Evolutionary conservation across 2,888 invertebrate species (phyloP).

Genomic region (Tachina lurida): DNA sequence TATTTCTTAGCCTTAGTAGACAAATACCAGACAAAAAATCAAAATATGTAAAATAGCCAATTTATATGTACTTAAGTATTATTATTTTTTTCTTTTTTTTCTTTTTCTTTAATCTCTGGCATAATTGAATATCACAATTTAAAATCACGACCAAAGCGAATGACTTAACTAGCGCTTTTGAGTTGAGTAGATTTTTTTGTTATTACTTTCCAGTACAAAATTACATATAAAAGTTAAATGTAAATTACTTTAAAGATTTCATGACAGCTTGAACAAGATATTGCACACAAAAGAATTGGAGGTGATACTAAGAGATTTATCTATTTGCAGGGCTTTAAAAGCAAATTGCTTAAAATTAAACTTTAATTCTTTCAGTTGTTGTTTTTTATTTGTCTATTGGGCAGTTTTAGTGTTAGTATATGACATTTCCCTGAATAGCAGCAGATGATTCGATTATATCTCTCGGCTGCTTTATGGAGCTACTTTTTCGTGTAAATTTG

Average conservation of each 20-base stretch:
- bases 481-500: too few species aligned
- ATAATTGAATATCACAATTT: slow-evolving; percentile 63
- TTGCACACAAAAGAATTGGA: slow-evolving; percentile 30
- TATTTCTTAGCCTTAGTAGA: slow-evolving; percentile 28
- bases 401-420: slow-evolving; percentile 37
- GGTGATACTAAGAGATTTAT: slow-evolving; percentile 30
- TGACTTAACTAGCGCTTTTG: slow-evolving; percentile 48
- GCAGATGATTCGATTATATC: slow-evolving; percentile 36
- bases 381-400: slow-evolving; percentile 29
- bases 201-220: slow-evolving; percentile 29
- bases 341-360: background rate
- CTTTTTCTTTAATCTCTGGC: slow-evolving; percentile 41
- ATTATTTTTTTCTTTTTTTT: background rate
- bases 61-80: slow-evolving; percentile 61
- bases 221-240: slow-evolving; percentile 43
- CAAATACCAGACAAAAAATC: slow-evolving; percentile 50
- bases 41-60: slow-evolving; percentile 65
- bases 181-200: slow-evolving; percentile 29
- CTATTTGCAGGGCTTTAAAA: background rate
- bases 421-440: slow-evolving; percentile 40
- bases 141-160: slow-evolving; percentile 61
- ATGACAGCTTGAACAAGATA: slow-evolving; percentile 41
- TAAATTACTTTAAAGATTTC: slow-evolving; percentile 59
- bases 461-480: too few species aligned
- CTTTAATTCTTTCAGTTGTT: background rate